Base-by-base conservation (phyloP, 2,113 vertebrate genomes). In the Callospermophilus lateralis region DNA sequence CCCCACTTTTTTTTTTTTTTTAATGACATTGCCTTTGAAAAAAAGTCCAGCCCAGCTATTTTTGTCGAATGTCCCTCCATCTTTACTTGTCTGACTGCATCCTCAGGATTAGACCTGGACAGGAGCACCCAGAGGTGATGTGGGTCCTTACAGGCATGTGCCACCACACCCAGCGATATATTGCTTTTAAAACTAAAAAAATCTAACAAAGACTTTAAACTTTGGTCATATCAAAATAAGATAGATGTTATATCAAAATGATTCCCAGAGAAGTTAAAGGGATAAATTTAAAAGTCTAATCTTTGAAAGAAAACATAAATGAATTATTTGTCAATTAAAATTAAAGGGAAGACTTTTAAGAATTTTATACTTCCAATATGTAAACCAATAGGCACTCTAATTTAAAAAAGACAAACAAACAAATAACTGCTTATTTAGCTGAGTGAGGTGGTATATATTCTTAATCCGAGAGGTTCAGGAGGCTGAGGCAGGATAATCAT, bases 121-220 rank as follows among this genome's bases (percentile, higher is more conserved):
- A 77, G 22, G n/a, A 70, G n/a, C 37, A 37, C 17, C 16, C n/a
- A 0, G 1, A 58, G 72, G 3, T 32, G 48, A 24, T 30, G 37
- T 6, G 32, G 58, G 17, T 68, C 70, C 70, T 70, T 51, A 51
- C 48, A 51, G 48, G 48, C 48, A 51, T 13, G 48, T 3, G 12
- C 48, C 48, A 51, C 48, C 48, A 51, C 48, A 51, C 48, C 48
- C 48, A 51, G 48, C 11, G 2, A 6, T 20, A 37, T 87, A n/a
- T 88, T 63, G 39, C 42, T 95, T 91, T 95, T 84, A 63, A 39
- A 85, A 61, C 28, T 32, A 85, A 72, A 85, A 72, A 84, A 34
- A 78, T 32, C 6, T 90, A 78, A 77, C 24, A 45, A 58, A 53
- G 8, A 70, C 42, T 87, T 95, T 45, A 86, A 86, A 53, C 65